Percentiles rank a stretch among this genome's conserved stretches.
Evolutionary conservation across 2,888 invertebrate genomes (phyloP).

Genomic region (Phorcus lineatus): DNA sequence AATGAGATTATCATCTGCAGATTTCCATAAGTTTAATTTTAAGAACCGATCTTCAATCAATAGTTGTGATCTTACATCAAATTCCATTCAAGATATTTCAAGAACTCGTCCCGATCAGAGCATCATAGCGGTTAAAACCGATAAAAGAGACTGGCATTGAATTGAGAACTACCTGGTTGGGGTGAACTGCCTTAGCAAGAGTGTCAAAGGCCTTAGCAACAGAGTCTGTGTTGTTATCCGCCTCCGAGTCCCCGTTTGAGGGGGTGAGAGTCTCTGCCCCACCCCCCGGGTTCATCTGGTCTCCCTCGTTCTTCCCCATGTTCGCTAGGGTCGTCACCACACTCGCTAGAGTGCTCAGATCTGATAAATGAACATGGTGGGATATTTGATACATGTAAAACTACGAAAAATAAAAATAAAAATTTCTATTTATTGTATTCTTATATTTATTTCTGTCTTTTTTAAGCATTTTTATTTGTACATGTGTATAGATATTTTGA

Average conservation of each 20-base stretch:
- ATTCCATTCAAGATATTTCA: too few species aligned
- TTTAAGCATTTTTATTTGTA: neutral
- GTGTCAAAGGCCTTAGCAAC: conserved; percentile 86
- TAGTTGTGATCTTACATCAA: too few species aligned
- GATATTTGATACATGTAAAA: neutral
- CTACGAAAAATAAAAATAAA: neutral
- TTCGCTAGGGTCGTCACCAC: conserved; percentile 77
- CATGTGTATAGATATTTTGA: too few species aligned
- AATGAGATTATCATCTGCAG: too few species aligned
- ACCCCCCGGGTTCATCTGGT: conserved; percentile 34
- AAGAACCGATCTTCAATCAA: too few species aligned
- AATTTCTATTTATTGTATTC: too few species aligned
- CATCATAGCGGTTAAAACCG: too few species aligned
- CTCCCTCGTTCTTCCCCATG: conserved; percentile 71
- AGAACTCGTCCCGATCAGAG: too few species aligned
- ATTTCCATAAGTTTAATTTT: too few species aligned
- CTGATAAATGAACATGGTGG: conserved; percentile 47
- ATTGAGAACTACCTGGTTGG: conserved; percentile 22
- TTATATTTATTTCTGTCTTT: too few species aligned
- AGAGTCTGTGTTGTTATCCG: conserved; percentile 69
- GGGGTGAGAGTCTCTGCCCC: conserved; percentile 2
- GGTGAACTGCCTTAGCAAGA: conserved; percentile 79
- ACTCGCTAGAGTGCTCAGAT: conserved; percentile 77
- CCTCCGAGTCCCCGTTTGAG: conserved; percentile 47
- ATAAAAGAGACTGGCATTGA: too few species aligned